Conservation (phyloP, 2,113 vertebrate genomes). For the Sclerurus mexicanus region DNA sequence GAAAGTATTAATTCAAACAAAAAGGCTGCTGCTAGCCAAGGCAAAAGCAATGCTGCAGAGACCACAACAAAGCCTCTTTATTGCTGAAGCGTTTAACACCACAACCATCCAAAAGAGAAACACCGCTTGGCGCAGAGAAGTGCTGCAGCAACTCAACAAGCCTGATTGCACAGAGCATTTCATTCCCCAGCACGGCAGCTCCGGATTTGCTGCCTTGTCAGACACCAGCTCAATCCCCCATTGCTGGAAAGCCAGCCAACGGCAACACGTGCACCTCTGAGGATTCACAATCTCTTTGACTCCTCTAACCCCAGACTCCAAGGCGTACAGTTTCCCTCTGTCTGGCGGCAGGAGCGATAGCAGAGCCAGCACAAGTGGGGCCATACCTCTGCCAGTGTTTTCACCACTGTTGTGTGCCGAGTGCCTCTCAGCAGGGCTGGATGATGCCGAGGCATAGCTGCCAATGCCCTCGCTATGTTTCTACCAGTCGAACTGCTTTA, state of each 20-base stretch:
- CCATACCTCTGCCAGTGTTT: neutral
- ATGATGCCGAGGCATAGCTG: constrained; percentile 9
- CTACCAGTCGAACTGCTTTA: neutral
- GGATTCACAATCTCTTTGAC: constrained; percentile 29
- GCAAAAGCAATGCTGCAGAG: constrained; percentile 37
- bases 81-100: constrained; percentile 15
- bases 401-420: neutral
- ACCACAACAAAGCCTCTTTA: constrained; percentile 61
- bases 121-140: neutral
- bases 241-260: neutral
- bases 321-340: neutral
- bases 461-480: neutral
- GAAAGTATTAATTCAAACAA: constrained; percentile 24
- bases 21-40: constrained; percentile 20
- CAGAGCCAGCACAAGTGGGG: neutral
- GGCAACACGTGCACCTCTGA: neutral
- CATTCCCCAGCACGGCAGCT: neutral
- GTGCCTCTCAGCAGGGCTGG: constrained; percentile 45
- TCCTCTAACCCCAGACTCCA: neutral
- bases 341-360: neutral
- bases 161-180: neutral
- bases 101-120: constrained; percentile 40
- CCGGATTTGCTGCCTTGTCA: constrained; percentile 10
- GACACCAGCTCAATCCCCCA: neutral
- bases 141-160: constrained; percentile 3